A percentile compares a stretch with the other conserved stretches of the same genome.
These are phyloP conservation scores for Odontomachus brunneus DNA, from an alignment of 1,140 invertebrate species.

Conservation along the genomic window DNA sequence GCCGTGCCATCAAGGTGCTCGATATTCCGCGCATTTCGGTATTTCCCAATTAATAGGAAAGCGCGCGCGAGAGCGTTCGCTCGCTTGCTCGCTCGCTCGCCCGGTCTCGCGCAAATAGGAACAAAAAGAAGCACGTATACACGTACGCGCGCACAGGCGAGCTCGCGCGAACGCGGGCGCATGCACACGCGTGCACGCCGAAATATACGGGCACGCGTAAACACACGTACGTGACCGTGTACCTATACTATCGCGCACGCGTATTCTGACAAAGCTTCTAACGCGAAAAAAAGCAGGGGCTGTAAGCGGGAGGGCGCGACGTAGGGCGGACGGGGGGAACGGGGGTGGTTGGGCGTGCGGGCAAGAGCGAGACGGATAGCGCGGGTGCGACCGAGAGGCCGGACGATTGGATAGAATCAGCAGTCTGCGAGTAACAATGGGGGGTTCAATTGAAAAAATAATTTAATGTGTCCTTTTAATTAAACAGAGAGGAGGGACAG, in stretches of 20 bases:
- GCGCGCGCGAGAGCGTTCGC: conserved; percentile 59
- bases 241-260: conserved; percentile 64
- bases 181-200: conserved; percentile 26
- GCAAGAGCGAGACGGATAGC: conserved; percentile 60
- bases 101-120: conserved; percentile 14
- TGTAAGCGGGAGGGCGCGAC: conserved; percentile 57
- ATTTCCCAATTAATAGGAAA: conserved; percentile 76
- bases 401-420: conserved; percentile 84
- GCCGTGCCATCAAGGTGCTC: conserved; percentile 75
- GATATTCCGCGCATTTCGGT: conserved; percentile 75
- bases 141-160: conserved; percentile 25
- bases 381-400: conserved; percentile 68
- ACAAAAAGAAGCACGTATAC: conserved; percentile 56
- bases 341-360: conserved; percentile 19
- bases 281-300: conserved; percentile 67
- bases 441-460: conserved; percentile 86
- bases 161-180: background rate
- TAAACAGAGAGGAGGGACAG: conserved; percentile 83
- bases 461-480: conserved; percentile 86
- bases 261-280: conserved; percentile 73
- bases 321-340: conserved; percentile 37
- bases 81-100: conserved; percentile 42
- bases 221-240: conserved; percentile 66
- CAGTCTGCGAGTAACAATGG: conserved; percentile 85
- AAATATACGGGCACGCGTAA: conserved; percentile 51